phyloP scores from a whole-genome alignment of 2,797 vertebrate species.

The Rousettus madagascariensis region DNA sequence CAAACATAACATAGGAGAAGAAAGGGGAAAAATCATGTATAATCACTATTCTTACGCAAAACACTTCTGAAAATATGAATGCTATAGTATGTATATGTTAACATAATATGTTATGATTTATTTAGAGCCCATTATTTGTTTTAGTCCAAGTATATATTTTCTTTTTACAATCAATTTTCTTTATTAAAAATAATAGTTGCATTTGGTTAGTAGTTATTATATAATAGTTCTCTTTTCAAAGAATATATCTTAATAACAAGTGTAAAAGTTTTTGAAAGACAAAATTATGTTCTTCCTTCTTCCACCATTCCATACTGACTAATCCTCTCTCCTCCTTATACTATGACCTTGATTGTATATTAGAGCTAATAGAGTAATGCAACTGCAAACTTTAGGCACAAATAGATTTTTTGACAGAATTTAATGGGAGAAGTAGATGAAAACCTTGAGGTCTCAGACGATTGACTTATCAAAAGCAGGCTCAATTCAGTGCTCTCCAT shows the following conservation, averaged over 20 bases:
- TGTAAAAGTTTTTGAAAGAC: not conserved
- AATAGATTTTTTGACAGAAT: not conserved
- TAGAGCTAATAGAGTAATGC: not conserved
- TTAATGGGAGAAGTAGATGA: not conserved
- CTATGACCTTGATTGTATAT: not conserved
- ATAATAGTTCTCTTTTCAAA: not conserved
- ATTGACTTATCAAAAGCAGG: not conserved
- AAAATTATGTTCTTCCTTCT: not conserved
- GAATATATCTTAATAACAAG: not conserved
- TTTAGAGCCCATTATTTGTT: not conserved
- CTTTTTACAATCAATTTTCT: not conserved
- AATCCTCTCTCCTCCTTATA: not conserved
- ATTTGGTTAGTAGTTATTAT: not conserved
- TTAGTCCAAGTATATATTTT: not conserved
- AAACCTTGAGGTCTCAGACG: not conserved
- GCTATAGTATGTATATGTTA: not conserved
- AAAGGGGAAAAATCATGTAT: accelerated
- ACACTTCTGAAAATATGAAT: not conserved
- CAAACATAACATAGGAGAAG: not conserved
- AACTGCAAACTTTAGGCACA: not conserved
- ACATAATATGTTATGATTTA: not conserved
- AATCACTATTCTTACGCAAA: not conserved
- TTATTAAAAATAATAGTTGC: not conserved
- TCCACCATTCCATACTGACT: not conserved
- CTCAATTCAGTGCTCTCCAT: not conserved